Evolutionary conservation across 2,797 vertebrate species (phyloP).

Genomic region (Sebastes jordani): DNA sequence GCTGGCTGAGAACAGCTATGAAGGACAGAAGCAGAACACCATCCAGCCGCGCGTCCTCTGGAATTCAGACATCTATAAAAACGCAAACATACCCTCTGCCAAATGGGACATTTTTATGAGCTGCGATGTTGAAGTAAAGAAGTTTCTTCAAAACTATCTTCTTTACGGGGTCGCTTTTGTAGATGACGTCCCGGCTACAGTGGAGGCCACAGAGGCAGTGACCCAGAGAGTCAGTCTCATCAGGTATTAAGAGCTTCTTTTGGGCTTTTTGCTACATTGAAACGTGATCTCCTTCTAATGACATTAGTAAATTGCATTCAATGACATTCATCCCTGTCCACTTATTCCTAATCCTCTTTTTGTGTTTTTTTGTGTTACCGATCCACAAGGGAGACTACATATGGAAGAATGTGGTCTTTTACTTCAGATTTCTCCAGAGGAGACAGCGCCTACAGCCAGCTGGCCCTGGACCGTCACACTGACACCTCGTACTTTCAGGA

Average conservation of each 20-base stretch:
- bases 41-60: conserved; percentile 88
- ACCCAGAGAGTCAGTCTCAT: conserved; percentile 90
- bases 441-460: conserved; percentile 91
- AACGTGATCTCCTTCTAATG: neutral
- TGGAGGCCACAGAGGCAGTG: conserved; percentile 87
- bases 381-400: conserved; percentile 89
- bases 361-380: neutral
- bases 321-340: accelerated
- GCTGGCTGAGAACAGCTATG: conserved; percentile 90
- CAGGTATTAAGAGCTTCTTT: conserved; percentile 77
- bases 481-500: conserved; percentile 96
- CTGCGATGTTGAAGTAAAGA: conserved; percentile 86
- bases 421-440: conserved; percentile 93
- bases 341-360: neutral
- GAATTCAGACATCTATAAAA: conserved; percentile 86
- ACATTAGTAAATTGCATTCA: neutral
- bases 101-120: conserved; percentile 87
- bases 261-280: neutral
- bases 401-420: conserved; percentile 92
- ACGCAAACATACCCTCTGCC: conserved; percentile 77
- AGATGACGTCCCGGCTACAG: conserved; percentile 86
- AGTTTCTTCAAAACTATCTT: conserved; percentile 88
- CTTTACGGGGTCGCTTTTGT: conserved; percentile 92
- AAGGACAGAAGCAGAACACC: conserved; percentile 81
- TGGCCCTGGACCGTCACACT: conserved; percentile 91